Conservation (phyloP, 1,140 invertebrate species). For the Olivierus martensii region DNA sequence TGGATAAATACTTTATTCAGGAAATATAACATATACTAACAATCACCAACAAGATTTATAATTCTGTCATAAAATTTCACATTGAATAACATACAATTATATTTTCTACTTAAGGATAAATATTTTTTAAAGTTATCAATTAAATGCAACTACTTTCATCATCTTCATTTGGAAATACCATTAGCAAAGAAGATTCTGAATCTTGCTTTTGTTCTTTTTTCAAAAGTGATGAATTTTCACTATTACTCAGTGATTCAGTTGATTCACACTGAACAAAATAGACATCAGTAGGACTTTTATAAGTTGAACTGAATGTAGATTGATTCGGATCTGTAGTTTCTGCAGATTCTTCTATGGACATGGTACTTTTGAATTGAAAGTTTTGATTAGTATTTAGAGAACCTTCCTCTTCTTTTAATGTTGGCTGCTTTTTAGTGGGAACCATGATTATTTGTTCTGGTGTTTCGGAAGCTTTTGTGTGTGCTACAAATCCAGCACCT, state of each 20-base stretch:
- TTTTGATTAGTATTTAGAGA: not conserved
- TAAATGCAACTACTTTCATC: constrained; percentile 10
- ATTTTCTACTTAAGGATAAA: no score
- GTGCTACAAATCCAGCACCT: constrained; percentile 16
- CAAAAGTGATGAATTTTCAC: constrained; percentile 8
- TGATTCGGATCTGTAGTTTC: not conserved
- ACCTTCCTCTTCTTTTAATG: constrained; percentile 4
- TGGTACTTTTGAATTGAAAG: constrained; percentile 2
- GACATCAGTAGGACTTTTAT: not conserved
- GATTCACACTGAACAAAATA: constrained; percentile 1
- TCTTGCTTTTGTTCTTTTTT: constrained; percentile 5
- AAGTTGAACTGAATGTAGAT: constrained; percentile 8
- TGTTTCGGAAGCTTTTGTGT: constrained; percentile 2
- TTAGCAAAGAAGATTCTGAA: constrained; percentile 5
- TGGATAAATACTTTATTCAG: no score
- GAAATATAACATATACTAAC: no score
- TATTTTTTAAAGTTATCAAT: not conserved
- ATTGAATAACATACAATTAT: no score
- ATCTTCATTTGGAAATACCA: constrained; percentile 10
- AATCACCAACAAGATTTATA: no score
- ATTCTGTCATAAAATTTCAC: no score
- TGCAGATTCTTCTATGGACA: not conserved
- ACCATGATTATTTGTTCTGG: constrained; percentile 11
- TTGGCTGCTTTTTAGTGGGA: constrained; percentile 2
- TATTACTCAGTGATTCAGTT: constrained; percentile 4